A percentile compares a stretch with the other conserved stretches of the same genome.
These are phyloP conservation scores for Sinosuthora webbiana DNA, from an alignment of 2,113 vertebrate genomes.

Conservation along the genomic window DNA sequence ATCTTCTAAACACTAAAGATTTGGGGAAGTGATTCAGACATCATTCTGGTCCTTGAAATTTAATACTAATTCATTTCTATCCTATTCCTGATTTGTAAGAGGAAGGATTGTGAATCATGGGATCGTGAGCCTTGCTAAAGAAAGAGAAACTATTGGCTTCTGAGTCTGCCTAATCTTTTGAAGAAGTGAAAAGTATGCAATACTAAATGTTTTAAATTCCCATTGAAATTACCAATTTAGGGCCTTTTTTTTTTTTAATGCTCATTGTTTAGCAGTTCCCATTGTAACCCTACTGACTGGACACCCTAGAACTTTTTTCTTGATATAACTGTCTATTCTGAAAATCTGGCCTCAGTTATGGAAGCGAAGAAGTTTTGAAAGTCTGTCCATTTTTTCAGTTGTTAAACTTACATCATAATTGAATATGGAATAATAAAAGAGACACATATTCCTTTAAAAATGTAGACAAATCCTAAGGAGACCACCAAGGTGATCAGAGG, in stretches of 20 bases:
- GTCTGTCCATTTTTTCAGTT: not conserved
- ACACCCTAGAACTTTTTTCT: not conserved
- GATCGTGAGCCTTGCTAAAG: not conserved
- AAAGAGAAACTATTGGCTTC: not conserved
- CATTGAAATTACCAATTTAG: not conserved
- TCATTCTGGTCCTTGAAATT: not conserved
- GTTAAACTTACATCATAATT: not conserved
- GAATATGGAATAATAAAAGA: not conserved
- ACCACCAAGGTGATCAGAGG: too few species aligned
- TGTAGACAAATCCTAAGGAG: not conserved
- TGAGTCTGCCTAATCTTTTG: not conserved
- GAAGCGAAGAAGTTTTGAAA: not conserved
- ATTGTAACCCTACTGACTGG: not conserved
- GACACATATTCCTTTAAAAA: not conserved
- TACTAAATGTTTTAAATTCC: not conserved
- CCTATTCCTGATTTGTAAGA: not conserved
- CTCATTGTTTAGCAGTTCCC: not conserved
- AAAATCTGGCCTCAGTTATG: not conserved
- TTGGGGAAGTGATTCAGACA: not conserved
- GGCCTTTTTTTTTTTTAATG: not conserved
- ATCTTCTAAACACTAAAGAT: not conserved
- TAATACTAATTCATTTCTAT: not conserved
- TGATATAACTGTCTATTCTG: not conserved
- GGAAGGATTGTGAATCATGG: not conserved
- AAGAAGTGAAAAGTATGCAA: not conserved